Evolutionary conservation across 2,888 invertebrate genomes (phyloP).

Genomic region (Steinernema scapterisci): DNA sequence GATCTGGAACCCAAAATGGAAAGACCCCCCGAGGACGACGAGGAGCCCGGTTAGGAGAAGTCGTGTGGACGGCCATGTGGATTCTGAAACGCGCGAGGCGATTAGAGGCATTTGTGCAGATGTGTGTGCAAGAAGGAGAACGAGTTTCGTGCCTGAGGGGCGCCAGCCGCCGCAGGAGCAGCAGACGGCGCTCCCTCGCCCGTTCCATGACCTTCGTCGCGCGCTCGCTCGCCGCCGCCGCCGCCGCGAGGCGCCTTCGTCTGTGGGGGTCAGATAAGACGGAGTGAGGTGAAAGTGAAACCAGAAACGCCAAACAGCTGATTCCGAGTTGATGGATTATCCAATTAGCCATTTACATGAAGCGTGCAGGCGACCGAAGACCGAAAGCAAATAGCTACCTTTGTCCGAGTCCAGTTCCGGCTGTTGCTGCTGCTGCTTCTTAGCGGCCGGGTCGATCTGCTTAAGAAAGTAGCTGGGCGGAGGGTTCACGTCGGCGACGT

Average conservation of each 20-base stretch:
- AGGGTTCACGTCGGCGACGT: neutral
- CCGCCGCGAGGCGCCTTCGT: conserved; percentile 29
- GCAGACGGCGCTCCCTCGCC: neutral
- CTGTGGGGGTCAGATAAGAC: conserved; percentile 16
- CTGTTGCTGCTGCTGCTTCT: too few species aligned
- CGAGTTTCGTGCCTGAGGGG: neutral
- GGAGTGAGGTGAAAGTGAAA: neutral
- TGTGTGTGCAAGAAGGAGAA: neutral
- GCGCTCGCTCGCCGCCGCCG: too few species aligned
- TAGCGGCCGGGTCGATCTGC: neutral
- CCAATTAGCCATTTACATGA: neutral
- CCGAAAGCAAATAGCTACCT: neutral
- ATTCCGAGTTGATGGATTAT: conserved; percentile 1
- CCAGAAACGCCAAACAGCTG: neutral
- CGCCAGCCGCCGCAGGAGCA: too few species aligned
- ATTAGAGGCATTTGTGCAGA: neutral
- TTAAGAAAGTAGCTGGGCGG: conserved; percentile 16
- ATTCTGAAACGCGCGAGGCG: neutral
- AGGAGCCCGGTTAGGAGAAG: conserved; percentile 47
- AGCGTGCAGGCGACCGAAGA: too few species aligned
- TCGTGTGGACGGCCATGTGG: neutral
- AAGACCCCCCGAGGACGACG: conserved; percentile 52
- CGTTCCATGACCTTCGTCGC: conserved; percentile 31
- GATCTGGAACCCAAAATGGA: conserved; percentile 62
- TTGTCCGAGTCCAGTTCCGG: neutral